Conservation (phyloP, 2,888 invertebrate genomes). For the Cosmorhoe ocellata region DNA sequence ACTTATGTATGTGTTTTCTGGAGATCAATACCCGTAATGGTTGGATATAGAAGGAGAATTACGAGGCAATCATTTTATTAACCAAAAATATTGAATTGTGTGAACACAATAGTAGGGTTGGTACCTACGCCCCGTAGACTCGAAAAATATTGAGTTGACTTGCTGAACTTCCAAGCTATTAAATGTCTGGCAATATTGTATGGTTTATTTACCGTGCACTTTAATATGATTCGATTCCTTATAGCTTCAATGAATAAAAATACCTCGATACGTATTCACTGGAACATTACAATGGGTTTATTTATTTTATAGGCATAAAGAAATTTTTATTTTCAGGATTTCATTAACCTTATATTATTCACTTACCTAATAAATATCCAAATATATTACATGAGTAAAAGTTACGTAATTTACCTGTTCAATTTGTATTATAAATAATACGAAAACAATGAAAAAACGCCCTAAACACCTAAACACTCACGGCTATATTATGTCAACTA, state of each 20-base stretch:
- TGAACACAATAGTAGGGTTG: constrained; percentile 13
- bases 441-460: no score
- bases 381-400: no score
- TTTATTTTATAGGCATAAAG: not conserved
- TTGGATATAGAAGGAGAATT: constrained; percentile 1
- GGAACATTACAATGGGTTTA: not conserved
- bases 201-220: constrained; percentile 9
- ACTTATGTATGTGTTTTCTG: no score
- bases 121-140: constrained; percentile 9
- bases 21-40: constrained; percentile 1
- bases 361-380: no score
- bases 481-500: no score
- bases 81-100: constrained; percentile 11
- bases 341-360: no score
- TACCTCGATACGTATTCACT: not conserved
- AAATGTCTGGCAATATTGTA: constrained; percentile 8
- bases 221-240: constrained; percentile 7
- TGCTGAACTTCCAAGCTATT: constrained; percentile 2
- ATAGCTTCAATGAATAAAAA: constrained; percentile 3
- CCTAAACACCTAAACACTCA: no score
- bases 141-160: constrained; percentile 19
- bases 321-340: no score
- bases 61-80: constrained; percentile 10
- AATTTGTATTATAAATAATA: no score
- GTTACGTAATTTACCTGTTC: no score